phyloP scores from a whole-genome alignment of 2,888 invertebrate species.

The Torymus auratus region DNA sequence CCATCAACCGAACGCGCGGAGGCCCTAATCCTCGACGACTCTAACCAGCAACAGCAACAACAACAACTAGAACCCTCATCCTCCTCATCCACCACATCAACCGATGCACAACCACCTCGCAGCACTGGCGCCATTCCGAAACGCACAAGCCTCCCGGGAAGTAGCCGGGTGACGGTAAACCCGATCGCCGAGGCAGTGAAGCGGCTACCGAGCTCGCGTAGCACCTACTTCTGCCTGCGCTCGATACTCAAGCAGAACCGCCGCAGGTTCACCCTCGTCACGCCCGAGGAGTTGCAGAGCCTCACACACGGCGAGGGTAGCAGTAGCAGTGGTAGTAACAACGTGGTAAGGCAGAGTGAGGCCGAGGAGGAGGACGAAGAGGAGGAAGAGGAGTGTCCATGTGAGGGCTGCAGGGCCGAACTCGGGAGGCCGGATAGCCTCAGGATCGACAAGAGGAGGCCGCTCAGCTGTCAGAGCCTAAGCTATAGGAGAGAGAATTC shows the following conservation, averaged over 20 bases:
- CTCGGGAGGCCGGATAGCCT: slow-evolving; percentile 40
- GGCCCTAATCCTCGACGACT: not conserved
- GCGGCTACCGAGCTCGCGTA: slow-evolving; percentile 67
- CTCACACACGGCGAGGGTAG: slow-evolving; percentile 17
- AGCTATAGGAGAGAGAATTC: slow-evolving; percentile 49
- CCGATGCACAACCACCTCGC: not conserved
- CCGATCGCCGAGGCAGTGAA: slow-evolving; percentile 65
- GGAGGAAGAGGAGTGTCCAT: slow-evolving; percentile 14
- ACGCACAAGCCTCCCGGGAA: slow-evolving; percentile 13
- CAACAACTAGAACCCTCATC: not conserved
- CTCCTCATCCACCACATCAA: not conserved
- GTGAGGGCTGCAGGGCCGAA: slow-evolving; percentile 38
- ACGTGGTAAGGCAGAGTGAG: too few species aligned
- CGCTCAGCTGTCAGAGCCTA: slow-evolving; percentile 52
- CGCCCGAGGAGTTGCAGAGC: slow-evolving; percentile 64
- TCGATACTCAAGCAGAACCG: slow-evolving; percentile 73
- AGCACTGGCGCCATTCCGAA: slow-evolving; percentile 69
- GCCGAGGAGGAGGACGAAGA: not conserved
- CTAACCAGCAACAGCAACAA: not conserved
- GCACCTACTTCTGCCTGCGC: slow-evolving; percentile 72
- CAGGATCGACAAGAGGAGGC: slow-evolving; percentile 36
- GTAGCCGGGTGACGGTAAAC: slow-evolving; percentile 67
- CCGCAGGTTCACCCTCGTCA: slow-evolving; percentile 71
- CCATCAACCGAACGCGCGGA: not conserved
- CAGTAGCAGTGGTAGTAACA: too few species aligned